These are phyloP conservation scores for Heliconius himera DNA, from an alignment of 1,140 invertebrate genomes.

Conservation along the genomic window DNA sequence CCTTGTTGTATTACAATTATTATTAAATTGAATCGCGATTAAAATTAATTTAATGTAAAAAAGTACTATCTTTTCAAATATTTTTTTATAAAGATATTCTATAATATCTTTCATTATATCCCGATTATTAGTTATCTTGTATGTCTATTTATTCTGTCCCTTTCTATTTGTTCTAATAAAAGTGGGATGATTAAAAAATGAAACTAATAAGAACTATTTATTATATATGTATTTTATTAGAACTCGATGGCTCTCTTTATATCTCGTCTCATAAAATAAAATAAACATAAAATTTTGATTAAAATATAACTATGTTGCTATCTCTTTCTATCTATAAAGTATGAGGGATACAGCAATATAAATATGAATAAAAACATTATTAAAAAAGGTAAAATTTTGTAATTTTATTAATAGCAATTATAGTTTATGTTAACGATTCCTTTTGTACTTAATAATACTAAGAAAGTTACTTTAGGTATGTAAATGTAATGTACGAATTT, in stretches of 20 bases:
- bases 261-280: background rate
- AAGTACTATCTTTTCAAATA: background rate
- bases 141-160: background rate
- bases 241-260: background rate
- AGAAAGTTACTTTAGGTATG: background rate
- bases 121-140: background rate
- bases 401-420: background rate
- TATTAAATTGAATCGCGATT: background rate
- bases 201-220: background rate
- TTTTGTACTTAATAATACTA: background rate
- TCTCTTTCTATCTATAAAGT: background rate
- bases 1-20: background rate
- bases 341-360: background rate
- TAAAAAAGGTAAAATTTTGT: too few species aligned
- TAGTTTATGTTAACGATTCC: background rate
- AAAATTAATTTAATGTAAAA: background rate
- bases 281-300: too few species aligned
- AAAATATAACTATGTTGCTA: too few species aligned
- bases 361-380: background rate
- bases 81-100: background rate
- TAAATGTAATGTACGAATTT: slow-evolving; percentile 7
- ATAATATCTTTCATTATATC: background rate
- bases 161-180: background rate
- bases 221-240: background rate
- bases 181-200: too few species aligned